Percentiles rank a stretch among this genome's conserved stretches.
phyloP scores from a whole-genome alignment of 2,888 invertebrate genomes.

The Cryptophagus acutangulus region DNA sequence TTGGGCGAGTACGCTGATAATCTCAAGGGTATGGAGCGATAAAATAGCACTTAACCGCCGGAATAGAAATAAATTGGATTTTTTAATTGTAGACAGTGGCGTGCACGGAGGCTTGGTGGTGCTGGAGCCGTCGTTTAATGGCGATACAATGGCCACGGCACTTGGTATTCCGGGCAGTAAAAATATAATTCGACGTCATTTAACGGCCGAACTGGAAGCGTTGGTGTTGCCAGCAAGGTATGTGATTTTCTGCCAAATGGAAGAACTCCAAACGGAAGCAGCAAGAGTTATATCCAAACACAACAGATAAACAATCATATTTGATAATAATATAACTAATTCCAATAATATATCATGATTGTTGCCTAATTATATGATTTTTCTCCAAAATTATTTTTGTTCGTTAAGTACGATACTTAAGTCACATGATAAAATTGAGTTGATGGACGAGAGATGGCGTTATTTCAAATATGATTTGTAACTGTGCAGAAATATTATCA shows the following conservation, averaged over 20 bases:
- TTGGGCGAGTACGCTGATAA: constrained; percentile 90
- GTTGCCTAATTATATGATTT: constrained; percentile 17
- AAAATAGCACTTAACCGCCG: not conserved
- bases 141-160: constrained; percentile 91
- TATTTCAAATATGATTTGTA: constrained; percentile 8
- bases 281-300: constrained; percentile 64
- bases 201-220: constrained; percentile 85
- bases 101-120: constrained; percentile 93
- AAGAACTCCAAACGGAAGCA: constrained; percentile 75
- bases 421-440: too few relatives aligned
- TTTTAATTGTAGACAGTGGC: constrained; percentile 70
- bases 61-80: not conserved
- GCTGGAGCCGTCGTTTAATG: constrained; percentile 88
- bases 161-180: constrained; percentile 89
- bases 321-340: constrained; percentile 13
- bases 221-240: constrained; percentile 91
- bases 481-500: constrained; percentile 28
- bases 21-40: constrained; percentile 66
- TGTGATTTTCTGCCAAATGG: constrained; percentile 81
- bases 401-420: too few relatives aligned
- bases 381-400: too few relatives aligned
- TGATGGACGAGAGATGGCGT: constrained; percentile 8
- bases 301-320: constrained; percentile 45
- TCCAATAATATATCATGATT: constrained; percentile 16
- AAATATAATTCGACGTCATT: constrained; percentile 86